Evolutionary conservation across 2,888 invertebrate species (phyloP).

Genomic region (Drosophila neotestacea): DNA sequence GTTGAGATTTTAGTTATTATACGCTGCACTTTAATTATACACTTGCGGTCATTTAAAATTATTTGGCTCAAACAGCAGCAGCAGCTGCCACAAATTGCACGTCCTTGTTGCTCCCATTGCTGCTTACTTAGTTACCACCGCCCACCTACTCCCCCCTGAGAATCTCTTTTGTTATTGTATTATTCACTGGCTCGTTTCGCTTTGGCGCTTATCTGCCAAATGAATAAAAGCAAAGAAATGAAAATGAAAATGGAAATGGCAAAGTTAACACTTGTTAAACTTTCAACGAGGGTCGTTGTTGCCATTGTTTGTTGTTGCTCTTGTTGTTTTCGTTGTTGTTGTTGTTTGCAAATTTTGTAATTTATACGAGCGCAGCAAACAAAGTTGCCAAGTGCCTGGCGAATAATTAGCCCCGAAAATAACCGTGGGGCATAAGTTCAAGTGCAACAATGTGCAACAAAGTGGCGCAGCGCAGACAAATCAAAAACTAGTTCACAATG

Average conservation of each 20-base stretch:
- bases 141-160: background rate
- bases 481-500: constrained; percentile 71
- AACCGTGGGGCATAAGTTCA: constrained; percentile 79
- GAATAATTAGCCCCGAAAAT: constrained; percentile 78
- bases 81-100: constrained; percentile 67
- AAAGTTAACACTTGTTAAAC: constrained; percentile 80
- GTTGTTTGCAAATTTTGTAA: constrained; percentile 60
- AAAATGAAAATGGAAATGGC: constrained; percentile 74
- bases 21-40: constrained; percentile 77
- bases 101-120: constrained; percentile 1
- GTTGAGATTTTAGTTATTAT: constrained; percentile 61
- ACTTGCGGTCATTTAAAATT: constrained; percentile 80
- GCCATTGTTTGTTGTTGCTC: constrained; percentile 31
- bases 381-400: constrained; percentile 80
- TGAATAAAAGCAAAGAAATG: constrained; percentile 68
- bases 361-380: constrained; percentile 63
- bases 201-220: constrained; percentile 71
- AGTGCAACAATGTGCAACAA: constrained; percentile 78
- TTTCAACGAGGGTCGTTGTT: constrained; percentile 66
- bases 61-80: constrained; percentile 66
- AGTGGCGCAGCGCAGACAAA: constrained; percentile 66
- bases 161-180: constrained; percentile 23
- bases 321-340: constrained; percentile 37
- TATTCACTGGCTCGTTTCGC: constrained; percentile 55
- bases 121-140: background rate